Evolutionary conservation across 30 jellyfish, hydroid and myxozoan genomes (phyloP), one percentile per base, ranked within the genome.

Genomic region (Hydractinia echinata): DNA sequence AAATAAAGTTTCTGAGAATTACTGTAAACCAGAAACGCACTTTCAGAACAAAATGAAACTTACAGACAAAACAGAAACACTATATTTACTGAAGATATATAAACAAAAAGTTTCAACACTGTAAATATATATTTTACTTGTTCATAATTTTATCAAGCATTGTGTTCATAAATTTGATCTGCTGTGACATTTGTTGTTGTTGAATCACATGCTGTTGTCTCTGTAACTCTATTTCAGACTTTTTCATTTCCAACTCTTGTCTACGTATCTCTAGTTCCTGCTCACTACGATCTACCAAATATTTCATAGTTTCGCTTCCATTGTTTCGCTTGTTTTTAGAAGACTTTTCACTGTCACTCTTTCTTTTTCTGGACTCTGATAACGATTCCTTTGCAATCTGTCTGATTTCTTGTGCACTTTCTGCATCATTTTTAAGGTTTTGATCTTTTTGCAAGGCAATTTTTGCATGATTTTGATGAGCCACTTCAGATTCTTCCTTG

Each of bases 341-440:
- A 30, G 51, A 19, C 60, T 49, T 51, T 52, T 4, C 60, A 5
- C 61, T 16, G 16, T 21, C 53, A 13, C 10, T 21, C 51, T 84
- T 66, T 61, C 82, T 13, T 54, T 83, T 56, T 55, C 72, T 58
- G 60, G 15, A 72, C 72, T 60, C 66, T 61, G 81, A 64, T 11
- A 58, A 16, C 15, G 18, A 55, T 61, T 49, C 86, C 76, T 56
- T 61, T 39, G 82, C 66, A 15, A 53, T 55, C 56, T 83, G 72
- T 66, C 82, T 52, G 10, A 84, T 76, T n/a, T 77, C 81, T 67
- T 61, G 86, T 19, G 86, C 92, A 16, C 53, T 54, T 51, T 60
- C 82, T 51, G 21, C 76, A 60, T 74, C 82, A 49, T 61, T 58
- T 39, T 73, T 60, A 15, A 64, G 55, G 15, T 18, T 53, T 74